Evolutionary conservation across 2,888 invertebrate species (phyloP), one percentile per base, ranked within the genome.

Genomic region (Steinernema scapterisci): DNA sequence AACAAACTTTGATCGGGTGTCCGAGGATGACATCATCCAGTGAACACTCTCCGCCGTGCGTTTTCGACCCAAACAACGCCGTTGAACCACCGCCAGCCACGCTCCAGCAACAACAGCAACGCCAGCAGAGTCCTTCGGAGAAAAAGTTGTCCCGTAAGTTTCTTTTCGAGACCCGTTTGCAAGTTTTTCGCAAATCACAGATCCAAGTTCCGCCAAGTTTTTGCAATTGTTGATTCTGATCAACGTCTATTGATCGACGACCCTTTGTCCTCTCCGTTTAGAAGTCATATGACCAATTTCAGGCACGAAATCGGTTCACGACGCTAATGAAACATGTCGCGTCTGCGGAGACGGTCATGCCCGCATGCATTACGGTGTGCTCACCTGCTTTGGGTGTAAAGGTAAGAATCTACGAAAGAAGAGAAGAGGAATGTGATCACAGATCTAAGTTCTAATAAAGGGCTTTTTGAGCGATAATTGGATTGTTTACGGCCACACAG

Each of bases 341-440:
- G 86, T 86, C 13, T 87, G 86, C 70, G 86, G 86, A 0, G 86
- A 86, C 74, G 83, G 83, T 1, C 84, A 85, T 19, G 86, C 86
- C 1, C 83, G 86, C 72, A 85, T 83, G 75, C 86, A 86, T 75
- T 86, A 86, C 77, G 86, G 86, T 46, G 85, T 87, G 3, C 84
- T 85, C 23, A 87, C 86, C 1, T 86, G 86, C 63, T 83, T 83
- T 54, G 84, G 83, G 0, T 83, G 81, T 78, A 82, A 82, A 63
- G 80, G 51, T 43, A 52, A 72, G 31, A 38, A 6, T 38, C 38
- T 38, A 38, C 31, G 31, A 25, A 25, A 63, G 31, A 63, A 9
- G 23, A 25, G 9, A 63, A 19, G 25, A 7, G 23, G 19, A 27
- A 25, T n/a, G n/a, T n/a, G n/a, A n/a, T n/a, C n/a, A n/a, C n/a